Conservation (phyloP, 2,888 invertebrate species). For the Machimus atricapillus region DNA sequence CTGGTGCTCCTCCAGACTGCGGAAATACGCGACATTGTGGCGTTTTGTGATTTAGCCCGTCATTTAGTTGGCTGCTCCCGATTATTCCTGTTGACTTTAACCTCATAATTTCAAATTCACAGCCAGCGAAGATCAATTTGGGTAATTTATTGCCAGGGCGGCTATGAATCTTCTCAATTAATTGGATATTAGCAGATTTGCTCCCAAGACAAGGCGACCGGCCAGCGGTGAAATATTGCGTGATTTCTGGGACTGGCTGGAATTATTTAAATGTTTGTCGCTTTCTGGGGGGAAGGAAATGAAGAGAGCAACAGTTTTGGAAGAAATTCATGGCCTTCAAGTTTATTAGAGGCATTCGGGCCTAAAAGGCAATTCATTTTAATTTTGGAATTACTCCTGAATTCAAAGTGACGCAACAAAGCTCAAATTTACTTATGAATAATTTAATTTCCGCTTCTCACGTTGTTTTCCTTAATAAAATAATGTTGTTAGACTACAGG, state of each 20-base stretch:
- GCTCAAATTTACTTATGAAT: background rate
- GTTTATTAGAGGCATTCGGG: background rate
- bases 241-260: background rate
- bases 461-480: background rate
- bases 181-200: background rate
- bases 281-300: background rate
- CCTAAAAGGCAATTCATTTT: background rate
- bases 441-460: background rate
- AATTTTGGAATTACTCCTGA: background rate
- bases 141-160: background rate
- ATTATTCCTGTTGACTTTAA: conserved; percentile 7
- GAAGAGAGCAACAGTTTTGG: background rate
- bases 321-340: background rate
- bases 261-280: background rate
- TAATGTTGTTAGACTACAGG: background rate
- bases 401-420: background rate
- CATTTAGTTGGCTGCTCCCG: conserved; percentile 8
- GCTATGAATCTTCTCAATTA: background rate
- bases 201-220: background rate
- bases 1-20: background rate
- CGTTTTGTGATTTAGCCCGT: background rate
- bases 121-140: conserved; percentile 3
- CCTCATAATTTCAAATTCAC: background rate
- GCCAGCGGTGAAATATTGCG: background rate
- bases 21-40: background rate